Conservation (phyloP, 2,888 invertebrate species). For the Shargacucullia verbasci region DNA sequence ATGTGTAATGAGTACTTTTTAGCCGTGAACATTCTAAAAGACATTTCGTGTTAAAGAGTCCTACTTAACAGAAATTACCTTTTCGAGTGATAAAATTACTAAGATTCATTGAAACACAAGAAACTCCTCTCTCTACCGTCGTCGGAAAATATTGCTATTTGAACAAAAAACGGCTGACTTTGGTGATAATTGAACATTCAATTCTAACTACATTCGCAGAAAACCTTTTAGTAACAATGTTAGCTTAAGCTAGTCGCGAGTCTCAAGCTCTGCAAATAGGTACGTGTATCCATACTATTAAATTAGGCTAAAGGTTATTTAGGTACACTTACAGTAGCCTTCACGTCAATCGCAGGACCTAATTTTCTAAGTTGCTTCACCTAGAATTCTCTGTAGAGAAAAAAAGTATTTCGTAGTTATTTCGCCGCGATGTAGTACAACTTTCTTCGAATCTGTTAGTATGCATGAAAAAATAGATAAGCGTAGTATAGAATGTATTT, state of each 20-base stretch:
- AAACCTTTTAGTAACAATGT: conserved; percentile 14
- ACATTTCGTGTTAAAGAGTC: conserved; percentile 16
- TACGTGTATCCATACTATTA: conserved; percentile 42
- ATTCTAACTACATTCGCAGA: conserved; percentile 20
- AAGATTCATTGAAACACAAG: too few relatives aligned
- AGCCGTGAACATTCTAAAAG: conserved; percentile 11
- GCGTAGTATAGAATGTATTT: conserved; percentile 36
- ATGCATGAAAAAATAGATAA: conserved; percentile 30
- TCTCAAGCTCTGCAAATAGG: conserved; percentile 15
- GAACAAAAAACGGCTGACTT: conserved; percentile 20
- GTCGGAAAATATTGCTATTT: neutral
- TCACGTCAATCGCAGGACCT: too few relatives aligned
- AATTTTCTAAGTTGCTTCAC: too few relatives aligned
- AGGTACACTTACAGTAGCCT: too few relatives aligned
- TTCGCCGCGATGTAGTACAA: neutral
- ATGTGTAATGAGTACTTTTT: conserved; percentile 22
- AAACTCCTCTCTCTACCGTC: too few relatives aligned
- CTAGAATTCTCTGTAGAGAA: too few relatives aligned
- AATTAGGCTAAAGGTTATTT: conserved; percentile 67
- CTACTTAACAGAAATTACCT: conserved; percentile 1
- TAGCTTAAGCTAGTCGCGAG: conserved; percentile 18
- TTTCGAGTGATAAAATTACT: neutral
- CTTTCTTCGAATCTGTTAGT: conserved; percentile 20
- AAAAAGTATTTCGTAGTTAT: too few relatives aligned
- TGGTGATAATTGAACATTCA: conserved; percentile 10